phyloP scores from a whole-genome alignment of 2,113 vertebrate genomes.

The Tetrax tetrax region DNA sequence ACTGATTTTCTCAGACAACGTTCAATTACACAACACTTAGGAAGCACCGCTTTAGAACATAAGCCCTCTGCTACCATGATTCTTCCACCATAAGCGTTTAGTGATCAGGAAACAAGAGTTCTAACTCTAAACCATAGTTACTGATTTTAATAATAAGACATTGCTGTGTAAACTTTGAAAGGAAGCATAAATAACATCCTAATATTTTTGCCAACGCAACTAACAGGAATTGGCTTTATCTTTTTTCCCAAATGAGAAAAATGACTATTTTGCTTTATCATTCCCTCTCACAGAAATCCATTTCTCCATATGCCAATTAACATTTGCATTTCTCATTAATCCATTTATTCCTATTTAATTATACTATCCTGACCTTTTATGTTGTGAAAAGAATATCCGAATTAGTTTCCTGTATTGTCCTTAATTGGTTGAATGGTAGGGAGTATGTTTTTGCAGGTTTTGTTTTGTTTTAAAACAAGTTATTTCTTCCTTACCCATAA shows the following conservation, averaged over 20 bases:
- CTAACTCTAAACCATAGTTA: not conserved
- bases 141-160: not conserved
- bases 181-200: not conserved
- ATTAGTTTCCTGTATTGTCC: not conserved
- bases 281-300: not conserved
- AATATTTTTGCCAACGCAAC: not conserved
- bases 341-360: not conserved
- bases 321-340: slow-evolving; percentile 6
- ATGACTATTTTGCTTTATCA: not conserved
- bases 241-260: slow-evolving; percentile 23
- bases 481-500: not conserved
- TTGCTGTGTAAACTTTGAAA: not conserved
- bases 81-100: not conserved
- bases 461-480: not conserved
- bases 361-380: not conserved
- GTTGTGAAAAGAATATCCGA: not conserved
- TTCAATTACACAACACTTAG: not conserved
- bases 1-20: not conserved
- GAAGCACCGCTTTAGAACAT: not conserved
- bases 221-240: not conserved
- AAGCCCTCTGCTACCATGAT: not conserved
- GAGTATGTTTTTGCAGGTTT: not conserved
- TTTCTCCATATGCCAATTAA: not conserved
- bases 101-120: not conserved
- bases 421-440: not conserved